Evolutionary conservation across 1,140 invertebrate genomes (phyloP).

Genomic region (Charaxes varanes): DNA sequence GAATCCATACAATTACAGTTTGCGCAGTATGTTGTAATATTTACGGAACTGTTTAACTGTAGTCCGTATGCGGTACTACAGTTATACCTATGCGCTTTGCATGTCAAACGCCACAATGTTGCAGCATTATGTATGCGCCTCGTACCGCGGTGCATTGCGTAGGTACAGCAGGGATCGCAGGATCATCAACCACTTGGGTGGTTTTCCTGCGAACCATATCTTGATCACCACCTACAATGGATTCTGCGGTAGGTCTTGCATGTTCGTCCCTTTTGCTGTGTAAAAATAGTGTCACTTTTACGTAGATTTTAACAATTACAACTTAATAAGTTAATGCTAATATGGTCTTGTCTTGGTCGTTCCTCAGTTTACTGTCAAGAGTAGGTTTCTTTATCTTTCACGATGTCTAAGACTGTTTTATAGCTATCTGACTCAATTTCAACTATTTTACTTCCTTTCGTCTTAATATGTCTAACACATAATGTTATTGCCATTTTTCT

Average conservation of each 20-base stretch:
- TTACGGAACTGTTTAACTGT: slow-evolving; percentile 19
- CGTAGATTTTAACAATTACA: neutral
- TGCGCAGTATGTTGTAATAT: slow-evolving; percentile 19
- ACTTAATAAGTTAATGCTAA: too few relatives aligned
- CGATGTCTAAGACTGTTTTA: too few relatives aligned
- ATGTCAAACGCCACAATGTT: slow-evolving; percentile 32
- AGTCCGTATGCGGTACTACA: slow-evolving; percentile 22
- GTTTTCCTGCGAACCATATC: slow-evolving; percentile 16
- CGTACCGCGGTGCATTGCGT: slow-evolving; percentile 26
- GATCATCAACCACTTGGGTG: slow-evolving; percentile 55
- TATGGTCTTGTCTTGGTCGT: too few relatives aligned
- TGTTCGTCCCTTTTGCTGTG: neutral
- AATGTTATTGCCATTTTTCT: too few relatives aligned
- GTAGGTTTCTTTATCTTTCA: too few relatives aligned
- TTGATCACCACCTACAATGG: neutral
- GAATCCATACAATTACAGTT: slow-evolving; percentile 17
- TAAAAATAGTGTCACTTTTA: neutral
- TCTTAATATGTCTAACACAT: too few relatives aligned
- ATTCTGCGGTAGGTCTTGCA: neutral
- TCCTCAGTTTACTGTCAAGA: too few relatives aligned
- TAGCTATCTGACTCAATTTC: too few relatives aligned
- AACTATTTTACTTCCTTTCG: too few relatives aligned
- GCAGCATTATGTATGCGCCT: slow-evolving; percentile 50
- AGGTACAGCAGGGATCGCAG: slow-evolving; percentile 40
- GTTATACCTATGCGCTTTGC: slow-evolving; percentile 48